Evolutionary conservation across 2,113 vertebrate genomes (phyloP).

Genomic region (Caranx melampygus): DNA sequence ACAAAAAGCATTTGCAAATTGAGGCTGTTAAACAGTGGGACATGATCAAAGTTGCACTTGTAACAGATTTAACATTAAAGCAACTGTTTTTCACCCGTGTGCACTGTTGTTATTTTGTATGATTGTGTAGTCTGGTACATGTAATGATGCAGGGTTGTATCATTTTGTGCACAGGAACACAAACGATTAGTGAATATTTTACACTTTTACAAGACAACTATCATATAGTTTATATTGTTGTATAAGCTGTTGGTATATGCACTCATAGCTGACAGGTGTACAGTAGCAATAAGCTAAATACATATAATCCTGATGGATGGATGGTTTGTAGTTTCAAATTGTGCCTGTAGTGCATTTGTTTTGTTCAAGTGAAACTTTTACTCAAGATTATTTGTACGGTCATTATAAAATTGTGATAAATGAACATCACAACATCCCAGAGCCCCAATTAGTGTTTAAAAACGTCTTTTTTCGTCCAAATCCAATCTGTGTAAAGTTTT

Average conservation of each 20-base stretch:
- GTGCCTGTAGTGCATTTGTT: too few species aligned
- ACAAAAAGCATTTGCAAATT: constrained; percentile 46
- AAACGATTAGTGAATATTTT: not conserved
- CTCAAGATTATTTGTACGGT: too few species aligned
- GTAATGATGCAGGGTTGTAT: not conserved
- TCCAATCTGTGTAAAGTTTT: too few species aligned
- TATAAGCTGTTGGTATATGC: too few species aligned
- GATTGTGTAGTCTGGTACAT: not conserved
- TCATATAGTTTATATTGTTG: too few species aligned
- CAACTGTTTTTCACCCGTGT: constrained; percentile 70
- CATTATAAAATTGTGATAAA: not conserved
- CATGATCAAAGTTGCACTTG: constrained; percentile 74
- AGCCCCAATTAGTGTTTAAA: too few species aligned
- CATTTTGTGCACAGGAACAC: not conserved
- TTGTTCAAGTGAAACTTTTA: too few species aligned
- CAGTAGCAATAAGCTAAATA: too few species aligned
- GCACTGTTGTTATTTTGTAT: constrained; percentile 33
- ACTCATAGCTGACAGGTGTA: too few species aligned
- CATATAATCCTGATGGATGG: too few species aligned
- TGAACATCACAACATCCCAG: not conserved
- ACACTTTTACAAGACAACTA: not conserved
- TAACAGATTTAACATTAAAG: constrained; percentile 82
- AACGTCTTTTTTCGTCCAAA: too few species aligned
- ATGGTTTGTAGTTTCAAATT: too few species aligned
- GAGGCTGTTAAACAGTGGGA: constrained; percentile 67